Evolutionary conservation across 1,140 invertebrate genomes (phyloP).

Genomic region (Tachypleus tridentatus): DNA sequence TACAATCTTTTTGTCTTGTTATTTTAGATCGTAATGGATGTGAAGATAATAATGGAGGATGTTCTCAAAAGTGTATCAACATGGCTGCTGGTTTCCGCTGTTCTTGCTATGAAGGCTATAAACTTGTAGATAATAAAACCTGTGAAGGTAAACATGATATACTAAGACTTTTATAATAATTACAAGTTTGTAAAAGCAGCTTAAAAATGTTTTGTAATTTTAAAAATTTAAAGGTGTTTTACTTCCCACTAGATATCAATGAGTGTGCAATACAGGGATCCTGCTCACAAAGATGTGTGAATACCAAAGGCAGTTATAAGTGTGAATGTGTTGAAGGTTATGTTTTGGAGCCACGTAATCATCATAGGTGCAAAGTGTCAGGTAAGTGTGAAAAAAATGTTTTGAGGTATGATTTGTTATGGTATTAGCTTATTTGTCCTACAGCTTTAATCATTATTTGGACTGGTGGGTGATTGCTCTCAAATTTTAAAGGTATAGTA

Average conservation of each 20-base stretch:
- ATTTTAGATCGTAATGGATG: conserved; percentile 57
- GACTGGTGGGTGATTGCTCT: too few relatives aligned
- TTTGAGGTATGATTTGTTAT: too few relatives aligned
- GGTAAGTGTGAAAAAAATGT: conserved; percentile 15
- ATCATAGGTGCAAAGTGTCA: conserved; percentile 59
- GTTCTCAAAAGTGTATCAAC: conserved; percentile 69
- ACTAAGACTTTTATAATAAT: not conserved
- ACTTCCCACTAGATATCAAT: conserved; percentile 56
- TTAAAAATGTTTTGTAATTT: not conserved
- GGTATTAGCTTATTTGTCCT: too few relatives aligned
- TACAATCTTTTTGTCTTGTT: not conserved
- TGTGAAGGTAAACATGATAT: conserved; percentile 50
- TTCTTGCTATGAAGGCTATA: conserved; percentile 56
- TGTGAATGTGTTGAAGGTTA: conserved; percentile 84
- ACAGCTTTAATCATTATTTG: too few relatives aligned
- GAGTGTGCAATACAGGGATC: conserved; percentile 74
- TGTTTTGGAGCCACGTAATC: conserved; percentile 62
- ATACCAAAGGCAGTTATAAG: conserved; percentile 81
- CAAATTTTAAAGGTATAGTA: too few relatives aligned
- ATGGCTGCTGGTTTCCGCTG: conserved; percentile 62
- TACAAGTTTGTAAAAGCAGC: not conserved
- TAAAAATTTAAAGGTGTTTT: not conserved
- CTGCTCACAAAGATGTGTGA: conserved; percentile 86
- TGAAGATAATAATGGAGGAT: conserved; percentile 62
- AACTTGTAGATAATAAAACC: conserved; percentile 54